A percentile compares a stretch with the other conserved stretches of the same genome.
These are phyloP conservation scores for Fundulus diaphanus DNA, from an alignment of 2,797 vertebrate species.

Conservation along the genomic window DNA sequence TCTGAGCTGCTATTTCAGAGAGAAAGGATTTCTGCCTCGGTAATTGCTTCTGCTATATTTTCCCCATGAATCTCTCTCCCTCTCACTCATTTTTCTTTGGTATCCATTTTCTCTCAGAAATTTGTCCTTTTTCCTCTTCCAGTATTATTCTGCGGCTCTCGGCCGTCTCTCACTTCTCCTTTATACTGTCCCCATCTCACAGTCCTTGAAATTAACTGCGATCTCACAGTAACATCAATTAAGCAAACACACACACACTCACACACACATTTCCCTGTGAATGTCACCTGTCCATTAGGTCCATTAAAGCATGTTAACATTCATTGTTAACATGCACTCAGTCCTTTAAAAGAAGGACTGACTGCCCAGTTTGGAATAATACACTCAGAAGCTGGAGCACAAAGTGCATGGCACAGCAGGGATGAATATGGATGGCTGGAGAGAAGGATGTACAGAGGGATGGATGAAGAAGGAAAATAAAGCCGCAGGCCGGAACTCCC, in stretches of 20 bases:
- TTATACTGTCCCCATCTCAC: constrained; percentile 41
- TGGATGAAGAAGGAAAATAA: constrained; percentile 28
- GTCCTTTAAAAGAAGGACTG: constrained; percentile 21
- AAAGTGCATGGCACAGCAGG: constrained; percentile 16
- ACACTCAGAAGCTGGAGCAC: constrained; percentile 11
- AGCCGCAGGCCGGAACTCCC: not conserved
- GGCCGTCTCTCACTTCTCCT: constrained; percentile 37
- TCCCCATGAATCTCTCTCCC: constrained; percentile 45
- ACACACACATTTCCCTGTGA: not conserved
- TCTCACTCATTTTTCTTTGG: constrained; percentile 68
- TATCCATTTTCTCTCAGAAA: constrained; percentile 52
- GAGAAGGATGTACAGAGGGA: constrained; percentile 44
- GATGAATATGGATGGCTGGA: constrained; percentile 40
- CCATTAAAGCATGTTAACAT: constrained; percentile 42
- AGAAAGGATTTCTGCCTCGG: constrained; percentile 78
- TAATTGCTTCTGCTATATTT: constrained; percentile 78
- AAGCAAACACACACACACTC: constrained; percentile 19
- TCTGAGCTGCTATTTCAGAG: constrained; percentile 77
- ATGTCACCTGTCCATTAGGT: constrained; percentile 43
- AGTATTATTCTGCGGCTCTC: constrained; percentile 39
- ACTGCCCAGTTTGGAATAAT: constrained; percentile 32
- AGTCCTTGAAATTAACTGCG: constrained; percentile 59
- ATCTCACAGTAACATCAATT: constrained; percentile 51
- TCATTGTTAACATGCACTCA: constrained; percentile 18
- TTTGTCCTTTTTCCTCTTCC: constrained; percentile 46